phyloP scores from a whole-genome alignment of 2,113 vertebrate genomes.

The Rhinolophus sinicus region DNA sequence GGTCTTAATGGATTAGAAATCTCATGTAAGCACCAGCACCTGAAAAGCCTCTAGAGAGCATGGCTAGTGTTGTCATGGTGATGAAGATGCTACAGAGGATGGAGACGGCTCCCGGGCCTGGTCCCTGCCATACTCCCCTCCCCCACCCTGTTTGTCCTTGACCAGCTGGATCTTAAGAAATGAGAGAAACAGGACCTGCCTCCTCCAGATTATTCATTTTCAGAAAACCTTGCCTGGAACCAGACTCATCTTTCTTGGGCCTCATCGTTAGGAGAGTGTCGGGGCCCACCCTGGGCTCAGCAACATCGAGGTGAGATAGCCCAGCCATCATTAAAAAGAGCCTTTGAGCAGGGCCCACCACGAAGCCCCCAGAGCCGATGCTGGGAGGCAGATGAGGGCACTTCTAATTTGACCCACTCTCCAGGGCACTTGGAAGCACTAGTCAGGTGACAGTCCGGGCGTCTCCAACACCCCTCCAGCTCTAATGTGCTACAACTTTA shows the following conservation, averaged over 20 bases:
- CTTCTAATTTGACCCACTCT: background rate
- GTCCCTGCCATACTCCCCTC: background rate
- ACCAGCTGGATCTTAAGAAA: background rate
- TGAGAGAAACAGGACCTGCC: background rate
- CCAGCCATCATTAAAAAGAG: background rate
- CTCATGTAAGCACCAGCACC: accelerated
- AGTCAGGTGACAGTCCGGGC: background rate
- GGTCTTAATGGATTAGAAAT: background rate
- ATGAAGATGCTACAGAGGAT: background rate
- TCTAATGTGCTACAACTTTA: background rate
- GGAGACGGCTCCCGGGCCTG: background rate
- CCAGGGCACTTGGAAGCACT: background rate
- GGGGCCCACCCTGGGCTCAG: background rate
- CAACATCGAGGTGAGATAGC: accelerated
- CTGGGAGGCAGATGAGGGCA: background rate
- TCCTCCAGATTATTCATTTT: background rate
- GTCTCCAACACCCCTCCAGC: background rate
- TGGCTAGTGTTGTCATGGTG: background rate
- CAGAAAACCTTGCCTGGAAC: background rate
- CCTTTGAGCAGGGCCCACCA: background rate
- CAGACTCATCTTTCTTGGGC: background rate
- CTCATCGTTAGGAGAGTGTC: background rate
- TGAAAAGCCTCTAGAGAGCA: background rate
- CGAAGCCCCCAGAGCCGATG: background rate
- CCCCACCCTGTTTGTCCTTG: background rate